Base-by-base conservation (phyloP, 2,888 invertebrate genomes). In the Dryomyza anilis region DNA sequence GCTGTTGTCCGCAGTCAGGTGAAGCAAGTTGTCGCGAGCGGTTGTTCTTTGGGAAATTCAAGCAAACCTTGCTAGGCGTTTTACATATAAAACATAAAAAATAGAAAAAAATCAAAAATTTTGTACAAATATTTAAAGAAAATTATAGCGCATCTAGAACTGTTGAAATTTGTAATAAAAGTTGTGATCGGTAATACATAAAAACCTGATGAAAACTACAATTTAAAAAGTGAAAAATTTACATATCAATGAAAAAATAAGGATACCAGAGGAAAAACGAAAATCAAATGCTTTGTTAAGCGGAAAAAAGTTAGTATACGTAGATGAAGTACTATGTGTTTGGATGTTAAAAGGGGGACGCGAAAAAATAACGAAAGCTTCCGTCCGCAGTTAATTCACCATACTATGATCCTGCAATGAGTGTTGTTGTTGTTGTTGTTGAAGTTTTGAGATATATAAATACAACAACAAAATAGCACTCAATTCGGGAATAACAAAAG, bases 11-110 rank as follows among this genome's bases (percentile, higher is more conserved):
- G 73, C 76, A 82, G 82, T 82, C 81, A 82, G 82, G 80, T 81
- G 80, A 77, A 81, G 82, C 79, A 80, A 81, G 80, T 80, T 79
- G 74, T 79, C 78, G 80, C 77, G 80, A 73, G 74, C 76, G 81
- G 82, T 80, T 78, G 77, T 71, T 74, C 64, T 69, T 71, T 71
- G 52, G 78, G 77, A 67, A 62, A 23, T 30, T 39, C 7, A 27
- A 27, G 25, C 30, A 29, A 61, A 14, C 4, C 30, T 53, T 59
- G 59, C 53, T 39, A 55, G 46, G n/a, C 33, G 33, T 46, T 63
- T 56, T 63, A 56, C 56, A 56, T 36, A 63, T 33, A 53, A 29
- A 55, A n/a, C 14, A 60, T 68, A 64, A 66, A 46, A 43, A 21
- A 48, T 33, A 63, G 64, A 59, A 46, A 65, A 64, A 64, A 53